Percentiles rank a stretch among this genome's conserved stretches.
Conservation (phyloP, 2,888 invertebrate genomes). For the Drosophila yooni region DNA sequence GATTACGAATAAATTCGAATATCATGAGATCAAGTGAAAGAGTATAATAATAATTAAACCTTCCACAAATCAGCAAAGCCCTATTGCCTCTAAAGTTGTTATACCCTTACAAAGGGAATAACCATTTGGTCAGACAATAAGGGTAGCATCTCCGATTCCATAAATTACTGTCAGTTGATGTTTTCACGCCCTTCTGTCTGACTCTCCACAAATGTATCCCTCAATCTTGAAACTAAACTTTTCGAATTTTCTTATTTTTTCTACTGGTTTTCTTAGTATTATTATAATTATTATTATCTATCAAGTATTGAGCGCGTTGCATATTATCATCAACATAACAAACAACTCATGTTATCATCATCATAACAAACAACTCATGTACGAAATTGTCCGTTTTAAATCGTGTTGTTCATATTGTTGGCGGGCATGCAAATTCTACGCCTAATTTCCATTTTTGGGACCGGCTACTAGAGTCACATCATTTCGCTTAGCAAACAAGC, state of each 20-base stretch:
- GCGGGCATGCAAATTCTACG: slow-evolving; percentile 1
- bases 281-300: too few relatives aligned
- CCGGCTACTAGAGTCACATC: slow-evolving; percentile 17
- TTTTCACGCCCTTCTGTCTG: background rate
- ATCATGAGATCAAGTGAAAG: background rate
- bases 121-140: background rate
- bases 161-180: background rate
- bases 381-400: background rate
- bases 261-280: background rate
- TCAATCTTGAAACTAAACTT: background rate
- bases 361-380: background rate
- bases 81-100: background rate
- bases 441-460: slow-evolving; percentile 19
- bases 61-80: background rate
- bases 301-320: background rate
- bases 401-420: background rate
- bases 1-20: background rate
- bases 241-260: background rate
- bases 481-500: slow-evolving; percentile 43
- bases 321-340: background rate
- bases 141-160: background rate
- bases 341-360: background rate
- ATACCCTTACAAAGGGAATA: background rate
- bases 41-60: background rate
- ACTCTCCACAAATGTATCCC: background rate